phyloP scores from a whole-genome alignment of 2,113 vertebrate genomes.

The Oxygymnocypris stewartii region DNA sequence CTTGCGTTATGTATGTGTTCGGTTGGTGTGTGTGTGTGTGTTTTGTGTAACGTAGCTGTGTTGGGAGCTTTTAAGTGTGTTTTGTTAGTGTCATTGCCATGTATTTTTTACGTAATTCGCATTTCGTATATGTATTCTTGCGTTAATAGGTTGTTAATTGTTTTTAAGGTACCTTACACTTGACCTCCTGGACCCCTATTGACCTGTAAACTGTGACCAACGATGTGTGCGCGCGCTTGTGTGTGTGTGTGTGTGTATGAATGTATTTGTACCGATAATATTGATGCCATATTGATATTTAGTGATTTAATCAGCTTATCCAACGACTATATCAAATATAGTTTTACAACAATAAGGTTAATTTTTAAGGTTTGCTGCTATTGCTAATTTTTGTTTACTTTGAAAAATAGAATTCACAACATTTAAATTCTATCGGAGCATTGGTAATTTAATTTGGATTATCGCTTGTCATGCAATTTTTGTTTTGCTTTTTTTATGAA shows the following conservation, averaged over 20 bases:
- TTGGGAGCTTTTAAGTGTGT: conserved; percentile 29
- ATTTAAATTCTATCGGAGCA: neutral
- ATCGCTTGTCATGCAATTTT: conserved; percentile 75
- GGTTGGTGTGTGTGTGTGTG: conserved; percentile 20
- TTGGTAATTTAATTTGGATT: conserved; percentile 57
- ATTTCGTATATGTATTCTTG: conserved; percentile 19
- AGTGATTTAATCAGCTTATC: conserved; percentile 53
- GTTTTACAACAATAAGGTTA: conserved; percentile 69
- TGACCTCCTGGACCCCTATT: conserved; percentile 62
- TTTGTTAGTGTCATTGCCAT: conserved; percentile 10
- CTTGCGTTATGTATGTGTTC: conserved; percentile 19
- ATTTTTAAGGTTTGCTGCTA: conserved; percentile 68
- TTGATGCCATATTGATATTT: conserved; percentile 78
- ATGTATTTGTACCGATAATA: conserved; percentile 71
- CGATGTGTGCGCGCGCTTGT: conserved; percentile 51
- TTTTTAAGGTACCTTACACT: conserved; percentile 62
- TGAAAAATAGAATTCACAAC: conserved; percentile 37
- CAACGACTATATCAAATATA: conserved; percentile 57
- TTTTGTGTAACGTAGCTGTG: conserved; percentile 18
- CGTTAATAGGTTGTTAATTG: conserved; percentile 50
- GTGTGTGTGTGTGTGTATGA: conserved; percentile 57
- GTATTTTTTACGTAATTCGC: conserved; percentile 13
- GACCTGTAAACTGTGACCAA: conserved; percentile 62
- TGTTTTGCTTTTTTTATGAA: conserved; percentile 65
- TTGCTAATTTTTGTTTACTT: conserved; percentile 64